Evolutionary conservation across 2,888 invertebrate genomes (phyloP).

Genomic region (Catocala nupta): DNA sequence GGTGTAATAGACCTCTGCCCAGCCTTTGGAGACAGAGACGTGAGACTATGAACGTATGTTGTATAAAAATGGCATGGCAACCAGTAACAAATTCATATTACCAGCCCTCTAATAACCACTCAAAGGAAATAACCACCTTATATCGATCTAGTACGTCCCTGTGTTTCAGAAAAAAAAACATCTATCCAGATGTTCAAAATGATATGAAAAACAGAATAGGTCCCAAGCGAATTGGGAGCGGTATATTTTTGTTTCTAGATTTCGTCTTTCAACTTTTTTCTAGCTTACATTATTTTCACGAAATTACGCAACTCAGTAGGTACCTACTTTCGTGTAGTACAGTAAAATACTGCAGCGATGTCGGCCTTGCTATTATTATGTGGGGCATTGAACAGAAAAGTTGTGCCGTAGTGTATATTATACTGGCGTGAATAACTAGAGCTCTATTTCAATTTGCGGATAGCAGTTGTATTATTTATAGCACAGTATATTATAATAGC

Average conservation of each 20-base stretch:
- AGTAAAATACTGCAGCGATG: slow-evolving; percentile 28
- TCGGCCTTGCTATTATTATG: slow-evolving; percentile 14
- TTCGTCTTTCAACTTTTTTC: slow-evolving; percentile 23
- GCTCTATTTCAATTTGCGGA: background rate
- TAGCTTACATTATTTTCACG: slow-evolving; percentile 10
- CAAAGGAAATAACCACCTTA: background rate
- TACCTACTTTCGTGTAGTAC: background rate
- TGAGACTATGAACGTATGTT: too few species aligned
- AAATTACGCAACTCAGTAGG: slow-evolving; percentile 9
- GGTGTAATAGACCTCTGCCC: too few species aligned
- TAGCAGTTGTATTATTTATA: background rate
- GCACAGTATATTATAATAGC: too few species aligned
- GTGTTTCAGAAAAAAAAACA: slow-evolving; percentile 28
- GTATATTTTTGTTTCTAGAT: slow-evolving; percentile 34
- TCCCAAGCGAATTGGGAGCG: slow-evolving; percentile 31
- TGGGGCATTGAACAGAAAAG: slow-evolving; percentile 17
- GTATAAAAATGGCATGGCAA: too few species aligned
- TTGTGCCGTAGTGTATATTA: slow-evolving; percentile 8
- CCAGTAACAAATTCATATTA: too few species aligned
- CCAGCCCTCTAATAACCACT: too few species aligned
- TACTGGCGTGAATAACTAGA: background rate
- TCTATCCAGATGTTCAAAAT: slow-evolving; percentile 41
- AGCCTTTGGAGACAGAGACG: too few species aligned
- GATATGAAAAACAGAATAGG: slow-evolving; percentile 37
- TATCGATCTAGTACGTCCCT: slow-evolving; percentile 22